Base-by-base conservation (phyloP, 2,888 invertebrate species). In the Volucella inanis region DNA sequence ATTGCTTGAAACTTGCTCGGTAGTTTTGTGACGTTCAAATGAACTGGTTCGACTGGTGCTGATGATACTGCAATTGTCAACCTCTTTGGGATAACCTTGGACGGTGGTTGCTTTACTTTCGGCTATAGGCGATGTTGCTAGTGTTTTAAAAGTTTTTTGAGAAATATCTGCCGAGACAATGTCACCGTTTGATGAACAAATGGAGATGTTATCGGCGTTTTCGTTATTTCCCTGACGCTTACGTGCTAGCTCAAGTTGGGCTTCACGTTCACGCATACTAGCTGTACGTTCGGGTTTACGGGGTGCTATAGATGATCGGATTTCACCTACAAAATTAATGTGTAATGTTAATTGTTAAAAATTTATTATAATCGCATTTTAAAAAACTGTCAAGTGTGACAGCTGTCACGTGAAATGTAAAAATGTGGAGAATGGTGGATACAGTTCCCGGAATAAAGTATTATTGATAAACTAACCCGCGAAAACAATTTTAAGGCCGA, bases 281-380 rank as follows among this genome's bases (percentile, higher is more conserved):
- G 97, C 96, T 15, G 96, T 96, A 87, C 97, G 93, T 91, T 97
- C 96, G 14, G 97, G 97, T 92, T 97, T 97, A 75, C 96, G 94
- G 12, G 96, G 96, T 67, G 96, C 95, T 88, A 97, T 94, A 77
- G 95, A 94, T 90, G 96, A 96, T 91, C 97, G 94, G 88, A 96
- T 96, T 93, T 97, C 97, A 91, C 97, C 96, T 95, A 91, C 90
- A 92, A 91, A 31, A 43, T 18, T 8, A 43, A 43, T 10, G 14
- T n/a, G n/a, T n/a, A n/a, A n/a, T n/a, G n/a, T n/a, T 12, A 59
- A n/a, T 39, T 10, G 2, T 11, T 43, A 15, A 18, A 15, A 59
- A 11, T 11, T 41, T 18, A 59, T 41, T 31, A 31, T 6, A 31
- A 6, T 31, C 6, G 0, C 4, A 31, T 31, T 31, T 31, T 31